A percentile compares a stretch with the other conserved stretches of the same genome.
These are phyloP conservation scores for Carlito syrichta DNA, from an alignment of 2,113 vertebrate species.

Conservation along the genomic window DNA sequence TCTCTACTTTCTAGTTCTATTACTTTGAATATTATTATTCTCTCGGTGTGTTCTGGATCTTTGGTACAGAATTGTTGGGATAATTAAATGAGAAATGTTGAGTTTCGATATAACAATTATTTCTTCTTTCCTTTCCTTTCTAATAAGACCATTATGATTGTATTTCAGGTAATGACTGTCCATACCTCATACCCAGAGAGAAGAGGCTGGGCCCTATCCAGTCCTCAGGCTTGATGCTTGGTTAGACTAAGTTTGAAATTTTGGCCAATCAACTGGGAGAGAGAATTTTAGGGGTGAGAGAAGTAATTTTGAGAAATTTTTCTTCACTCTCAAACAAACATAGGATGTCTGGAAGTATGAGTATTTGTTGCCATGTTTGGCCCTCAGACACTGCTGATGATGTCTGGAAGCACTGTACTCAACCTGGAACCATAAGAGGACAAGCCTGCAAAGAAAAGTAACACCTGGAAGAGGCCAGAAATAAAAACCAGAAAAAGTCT, in stretches of 20 bases:
- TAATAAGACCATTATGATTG: not conserved
- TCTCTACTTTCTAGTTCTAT: not conserved
- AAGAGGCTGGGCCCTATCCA: not conserved
- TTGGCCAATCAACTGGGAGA: too few species aligned
- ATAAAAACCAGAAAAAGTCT: not conserved
- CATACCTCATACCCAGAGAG: not conserved
- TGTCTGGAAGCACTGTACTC: not conserved
- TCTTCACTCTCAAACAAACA: not conserved
- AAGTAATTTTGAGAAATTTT: not conserved
- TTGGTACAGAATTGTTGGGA: not conserved
- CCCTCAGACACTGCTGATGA: not conserved
- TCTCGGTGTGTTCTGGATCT: not conserved
- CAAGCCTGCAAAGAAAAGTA: not conserved
- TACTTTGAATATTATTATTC: not conserved
- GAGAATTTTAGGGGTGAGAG: not conserved
- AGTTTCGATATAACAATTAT: not conserved
- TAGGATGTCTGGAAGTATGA: not conserved
- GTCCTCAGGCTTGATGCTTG: not conserved
- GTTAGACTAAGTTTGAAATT: not conserved
- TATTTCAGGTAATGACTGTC: not conserved
- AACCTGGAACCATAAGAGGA: not conserved
- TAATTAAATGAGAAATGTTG: not conserved
- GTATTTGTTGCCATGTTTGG: not conserved
- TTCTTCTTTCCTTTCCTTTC: not conserved
- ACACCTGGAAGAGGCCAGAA: not conserved